Percentiles rank a stretch among this genome's conserved stretches.
Conservation (phyloP, 2,888 invertebrate species). For the Dilophus febrilis region DNA sequence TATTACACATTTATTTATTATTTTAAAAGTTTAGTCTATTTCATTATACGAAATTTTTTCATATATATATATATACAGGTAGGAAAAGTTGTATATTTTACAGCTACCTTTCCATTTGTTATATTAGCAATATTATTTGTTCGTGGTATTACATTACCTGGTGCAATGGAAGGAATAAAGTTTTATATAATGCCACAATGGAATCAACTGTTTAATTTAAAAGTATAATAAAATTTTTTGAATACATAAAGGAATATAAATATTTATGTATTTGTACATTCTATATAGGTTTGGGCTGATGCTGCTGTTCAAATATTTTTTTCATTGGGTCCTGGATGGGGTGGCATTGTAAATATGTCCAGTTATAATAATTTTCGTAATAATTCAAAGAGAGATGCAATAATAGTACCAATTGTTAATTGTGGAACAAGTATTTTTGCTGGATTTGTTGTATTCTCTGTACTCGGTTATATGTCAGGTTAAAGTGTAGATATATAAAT, state of each 20-base stretch:
- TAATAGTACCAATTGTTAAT: constrained; percentile 53
- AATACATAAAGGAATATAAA: too few relatives aligned
- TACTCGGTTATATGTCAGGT: constrained; percentile 54
- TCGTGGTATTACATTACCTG: constrained; percentile 64
- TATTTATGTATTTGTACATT: too few relatives aligned
- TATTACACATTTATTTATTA: too few relatives aligned
- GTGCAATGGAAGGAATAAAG: constrained; percentile 55
- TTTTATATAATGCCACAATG: constrained; percentile 70
- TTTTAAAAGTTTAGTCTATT: too few relatives aligned
- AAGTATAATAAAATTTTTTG: constrained; percentile 31
- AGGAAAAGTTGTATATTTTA: constrained; percentile 56
- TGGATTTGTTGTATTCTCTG: constrained; percentile 65
- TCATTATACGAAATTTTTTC: too few relatives aligned
- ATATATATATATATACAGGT: too few relatives aligned
- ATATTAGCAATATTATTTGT: constrained; percentile 54
- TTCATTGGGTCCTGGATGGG: constrained; percentile 78
- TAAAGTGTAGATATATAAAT: constrained; percentile 6
- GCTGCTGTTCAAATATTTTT: constrained; percentile 88
- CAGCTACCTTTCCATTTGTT: constrained; percentile 67
- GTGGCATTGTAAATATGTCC: constrained; percentile 69
- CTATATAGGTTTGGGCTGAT: constrained; percentile 70
- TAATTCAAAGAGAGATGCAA: constrained; percentile 45
- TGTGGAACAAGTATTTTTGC: constrained; percentile 62
- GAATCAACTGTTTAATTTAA: constrained; percentile 53
- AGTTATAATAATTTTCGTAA: constrained; percentile 66